Evolutionary conservation across 2,113 vertebrate species (phyloP).

Genomic region (Rhinopomastus cyanomelas): DNA sequence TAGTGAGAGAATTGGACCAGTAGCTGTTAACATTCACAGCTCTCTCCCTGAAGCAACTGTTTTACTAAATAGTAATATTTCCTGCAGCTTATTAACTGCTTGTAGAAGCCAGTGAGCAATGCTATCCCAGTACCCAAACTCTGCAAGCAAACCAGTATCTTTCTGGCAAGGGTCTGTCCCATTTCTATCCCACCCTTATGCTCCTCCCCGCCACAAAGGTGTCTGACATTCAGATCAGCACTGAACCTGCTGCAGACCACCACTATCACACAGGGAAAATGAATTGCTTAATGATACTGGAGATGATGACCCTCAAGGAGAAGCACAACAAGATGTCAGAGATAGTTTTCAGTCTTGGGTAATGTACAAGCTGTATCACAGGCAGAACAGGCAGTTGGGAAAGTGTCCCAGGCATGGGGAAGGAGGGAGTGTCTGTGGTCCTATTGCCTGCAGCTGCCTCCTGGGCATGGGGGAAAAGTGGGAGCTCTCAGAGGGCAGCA

Average conservation of each 20-base stretch:
- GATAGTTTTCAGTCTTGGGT: background rate
- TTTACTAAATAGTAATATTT: constrained; percentile 27
- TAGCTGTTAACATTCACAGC: constrained; percentile 26
- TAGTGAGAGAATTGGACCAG: constrained; percentile 13
- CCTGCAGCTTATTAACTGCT: constrained; percentile 25
- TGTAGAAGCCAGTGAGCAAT: background rate
- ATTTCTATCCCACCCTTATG: background rate
- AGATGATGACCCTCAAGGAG: background rate
- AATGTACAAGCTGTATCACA: background rate
- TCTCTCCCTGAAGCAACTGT: background rate
- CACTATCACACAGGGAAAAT: background rate
- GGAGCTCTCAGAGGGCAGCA: background rate
- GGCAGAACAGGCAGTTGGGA: background rate
- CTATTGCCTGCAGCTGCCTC: background rate
- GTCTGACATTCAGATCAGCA: background rate
- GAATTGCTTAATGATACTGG: background rate
- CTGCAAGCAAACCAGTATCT: background rate
- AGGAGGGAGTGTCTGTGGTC: background rate
- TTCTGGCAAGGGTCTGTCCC: background rate
- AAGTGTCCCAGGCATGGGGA: background rate
- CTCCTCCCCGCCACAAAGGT: rapidly evolving
- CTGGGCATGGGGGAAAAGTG: rapidly evolving
- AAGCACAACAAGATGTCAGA: background rate
- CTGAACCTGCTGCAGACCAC: background rate
- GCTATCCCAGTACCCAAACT: background rate